Evolutionary conservation across 2,888 invertebrate genomes (phyloP).

Genomic region (Tortricodes alternella): DNA sequence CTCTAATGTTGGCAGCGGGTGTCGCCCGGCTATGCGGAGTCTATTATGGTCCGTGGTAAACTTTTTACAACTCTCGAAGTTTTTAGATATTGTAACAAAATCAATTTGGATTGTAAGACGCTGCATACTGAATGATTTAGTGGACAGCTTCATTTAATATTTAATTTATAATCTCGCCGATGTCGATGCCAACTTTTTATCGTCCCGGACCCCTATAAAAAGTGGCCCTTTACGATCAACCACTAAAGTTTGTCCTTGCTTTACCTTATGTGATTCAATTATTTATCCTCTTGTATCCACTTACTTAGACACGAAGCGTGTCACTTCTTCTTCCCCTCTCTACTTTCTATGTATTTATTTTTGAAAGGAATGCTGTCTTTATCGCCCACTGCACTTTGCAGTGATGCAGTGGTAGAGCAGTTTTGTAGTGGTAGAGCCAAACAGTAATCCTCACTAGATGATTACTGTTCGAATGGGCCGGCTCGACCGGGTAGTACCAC

Average conservation of each 20-base stretch:
- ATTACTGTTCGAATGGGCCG: too few species aligned
- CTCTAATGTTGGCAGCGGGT: too few species aligned
- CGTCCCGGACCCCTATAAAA: slow-evolving; percentile 56
- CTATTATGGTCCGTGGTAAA: too few species aligned
- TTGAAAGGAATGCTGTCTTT: too few species aligned
- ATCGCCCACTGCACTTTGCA: too few species aligned
- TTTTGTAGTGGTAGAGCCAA: too few species aligned
- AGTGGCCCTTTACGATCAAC: slow-evolving; percentile 50
- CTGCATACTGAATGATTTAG: slow-evolving; percentile 38
- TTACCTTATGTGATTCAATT: slow-evolving; percentile 33
- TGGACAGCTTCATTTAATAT: slow-evolving; percentile 52
- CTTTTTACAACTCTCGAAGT: too few species aligned
- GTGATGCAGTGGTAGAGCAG: too few species aligned
- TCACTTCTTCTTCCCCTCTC: neutral
- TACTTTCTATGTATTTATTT: neutral
- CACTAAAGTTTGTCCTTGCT: slow-evolving; percentile 24
- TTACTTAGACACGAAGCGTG: slow-evolving; percentile 8
- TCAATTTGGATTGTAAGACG: slow-evolving; percentile 1
- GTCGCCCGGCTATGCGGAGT: too few species aligned
- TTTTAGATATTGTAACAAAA: too few species aligned
- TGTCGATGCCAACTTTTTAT: slow-evolving; percentile 49
- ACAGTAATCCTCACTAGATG: too few species aligned
- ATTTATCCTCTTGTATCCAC: slow-evolving; percentile 28
- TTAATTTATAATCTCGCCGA: slow-evolving; percentile 55
- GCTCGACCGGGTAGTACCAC: too few species aligned